phyloP scores from a whole-genome alignment of 2,797 vertebrate genomes.

The Jordanella pulchra region DNA sequence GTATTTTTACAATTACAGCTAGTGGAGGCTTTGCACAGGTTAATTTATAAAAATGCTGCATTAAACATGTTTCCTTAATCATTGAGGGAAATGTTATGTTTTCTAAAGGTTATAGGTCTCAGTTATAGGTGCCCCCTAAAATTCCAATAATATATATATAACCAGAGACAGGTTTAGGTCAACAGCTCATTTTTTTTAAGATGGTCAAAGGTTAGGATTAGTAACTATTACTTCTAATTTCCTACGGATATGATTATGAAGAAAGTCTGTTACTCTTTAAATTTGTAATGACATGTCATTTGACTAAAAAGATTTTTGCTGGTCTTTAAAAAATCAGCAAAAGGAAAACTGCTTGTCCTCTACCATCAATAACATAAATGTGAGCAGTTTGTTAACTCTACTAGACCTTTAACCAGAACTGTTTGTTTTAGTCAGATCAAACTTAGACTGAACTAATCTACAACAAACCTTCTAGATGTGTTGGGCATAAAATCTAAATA shows the following conservation, averaged over 20 bases:
- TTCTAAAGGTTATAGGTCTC: not conserved
- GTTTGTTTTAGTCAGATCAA: not conserved
- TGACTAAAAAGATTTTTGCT: too few species aligned
- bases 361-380: not conserved
- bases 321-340: too few species aligned
- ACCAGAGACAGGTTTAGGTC: not conserved
- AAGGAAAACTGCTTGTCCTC: not conserved
- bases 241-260: too few species aligned
- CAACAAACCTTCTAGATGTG: not conserved
- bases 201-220: too few species aligned
- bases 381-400: not conserved
- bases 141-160: not conserved
- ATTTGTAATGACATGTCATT: too few species aligned
- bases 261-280: too few species aligned
- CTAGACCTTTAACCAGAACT: too few species aligned
- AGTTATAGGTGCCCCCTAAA: not conserved
- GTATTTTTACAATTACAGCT: not conserved
- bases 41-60: not conserved
- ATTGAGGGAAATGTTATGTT: not conserved
- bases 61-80: not conserved
- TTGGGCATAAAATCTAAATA: not conserved
- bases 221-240: too few species aligned
- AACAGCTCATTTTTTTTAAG: not conserved
- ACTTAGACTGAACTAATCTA: not conserved
- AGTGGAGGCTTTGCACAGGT: constrained; percentile 1